These are phyloP conservation scores for Anoura caudifer DNA, from an alignment of 2,113 vertebrate genomes.

Conservation along the genomic window DNA sequence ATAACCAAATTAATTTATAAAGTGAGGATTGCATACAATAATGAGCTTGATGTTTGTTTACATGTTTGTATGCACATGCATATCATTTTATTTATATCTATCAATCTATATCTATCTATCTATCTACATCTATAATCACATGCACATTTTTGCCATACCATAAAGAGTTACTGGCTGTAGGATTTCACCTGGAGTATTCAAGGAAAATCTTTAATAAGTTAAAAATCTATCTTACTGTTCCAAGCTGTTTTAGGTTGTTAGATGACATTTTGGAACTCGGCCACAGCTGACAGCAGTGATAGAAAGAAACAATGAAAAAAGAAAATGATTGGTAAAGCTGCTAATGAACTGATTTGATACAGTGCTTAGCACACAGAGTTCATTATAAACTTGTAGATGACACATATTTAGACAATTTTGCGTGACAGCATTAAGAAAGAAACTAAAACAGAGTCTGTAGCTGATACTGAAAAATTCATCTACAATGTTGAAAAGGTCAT, in stretches of 20 bases:
- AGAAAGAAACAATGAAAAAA: constrained; percentile 39
- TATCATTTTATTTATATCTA: background rate
- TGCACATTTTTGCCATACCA: constrained; percentile 8
- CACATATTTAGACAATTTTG: constrained; percentile 8
- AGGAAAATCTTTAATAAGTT: constrained; percentile 71
- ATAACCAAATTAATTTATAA: background rate
- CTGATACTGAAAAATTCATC: constrained; percentile 8
- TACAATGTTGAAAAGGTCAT: constrained; percentile 1
- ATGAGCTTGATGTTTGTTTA: constrained; percentile 69
- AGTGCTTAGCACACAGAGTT: background rate
- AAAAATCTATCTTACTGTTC: constrained; percentile 70
- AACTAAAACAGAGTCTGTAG: constrained; percentile 19
- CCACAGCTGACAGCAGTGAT: constrained; percentile 67
- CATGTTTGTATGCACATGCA: background rate
- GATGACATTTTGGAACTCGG: constrained; percentile 72
- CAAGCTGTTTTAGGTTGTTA: constrained; percentile 61
- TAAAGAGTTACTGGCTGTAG: constrained; percentile 71
- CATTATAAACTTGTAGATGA: constrained; percentile 45
- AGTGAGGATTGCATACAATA: background rate
- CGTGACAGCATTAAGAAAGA: background rate
- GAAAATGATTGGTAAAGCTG: background rate
- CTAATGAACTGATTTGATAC: constrained; percentile 54
- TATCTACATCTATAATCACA: background rate
- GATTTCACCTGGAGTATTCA: constrained; percentile 67
- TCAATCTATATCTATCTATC: background rate